Conservation (phyloP, 2,113 vertebrate species). For the Pluvialis apricaria region DNA sequence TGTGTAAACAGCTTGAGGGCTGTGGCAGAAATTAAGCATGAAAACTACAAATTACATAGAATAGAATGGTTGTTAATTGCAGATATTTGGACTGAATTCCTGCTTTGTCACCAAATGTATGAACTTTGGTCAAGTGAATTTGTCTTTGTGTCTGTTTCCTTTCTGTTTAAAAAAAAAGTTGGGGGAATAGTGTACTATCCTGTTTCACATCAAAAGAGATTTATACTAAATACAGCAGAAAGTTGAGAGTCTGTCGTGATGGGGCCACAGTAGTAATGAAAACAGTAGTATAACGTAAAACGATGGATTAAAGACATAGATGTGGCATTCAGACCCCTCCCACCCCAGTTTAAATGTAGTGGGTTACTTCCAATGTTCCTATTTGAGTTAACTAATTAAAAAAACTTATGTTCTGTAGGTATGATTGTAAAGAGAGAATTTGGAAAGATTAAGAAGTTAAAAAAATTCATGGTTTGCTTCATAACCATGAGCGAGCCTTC, state of each 20-base stretch:
- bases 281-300: not conserved
- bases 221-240: not conserved
- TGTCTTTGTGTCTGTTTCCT: not conserved
- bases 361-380: not conserved
- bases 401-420: not conserved
- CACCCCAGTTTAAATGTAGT: not conserved
- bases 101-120: not conserved
- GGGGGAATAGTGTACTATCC: not conserved
- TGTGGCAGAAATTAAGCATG: not conserved
- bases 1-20: not conserved
- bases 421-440: not conserved
- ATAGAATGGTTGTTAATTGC: not conserved
- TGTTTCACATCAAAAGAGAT: not conserved
- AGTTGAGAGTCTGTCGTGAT: not conserved
- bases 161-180: not conserved
- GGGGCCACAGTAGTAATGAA: not conserved
- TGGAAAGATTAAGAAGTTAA: not conserved
- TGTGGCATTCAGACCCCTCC: rapidly evolving
- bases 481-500: not conserved
- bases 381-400: not conserved
- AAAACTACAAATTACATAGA: not conserved
- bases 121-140: not conserved
- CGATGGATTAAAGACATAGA: not conserved
- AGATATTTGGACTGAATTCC: not conserved
- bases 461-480: not conserved